Evolutionary conservation across 2,113 vertebrate genomes (phyloP).

Genomic region (Todiramphus chloris): DNA sequence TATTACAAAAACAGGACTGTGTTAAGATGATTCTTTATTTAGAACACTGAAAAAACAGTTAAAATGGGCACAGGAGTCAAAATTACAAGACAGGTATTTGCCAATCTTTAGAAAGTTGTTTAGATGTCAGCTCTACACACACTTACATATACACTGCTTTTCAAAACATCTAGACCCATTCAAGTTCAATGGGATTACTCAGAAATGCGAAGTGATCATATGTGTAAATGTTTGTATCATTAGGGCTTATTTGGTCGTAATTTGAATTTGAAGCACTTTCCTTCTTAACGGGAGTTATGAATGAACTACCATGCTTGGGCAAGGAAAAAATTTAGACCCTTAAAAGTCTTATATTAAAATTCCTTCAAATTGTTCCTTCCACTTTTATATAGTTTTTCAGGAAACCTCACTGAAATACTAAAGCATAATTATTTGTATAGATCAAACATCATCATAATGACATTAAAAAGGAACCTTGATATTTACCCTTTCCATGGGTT

Average conservation of each 20-base stretch:
- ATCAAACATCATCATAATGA: neutral
- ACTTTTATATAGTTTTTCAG: neutral
- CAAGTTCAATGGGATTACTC: neutral
- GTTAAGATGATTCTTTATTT: conserved; percentile 61
- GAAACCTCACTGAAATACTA: neutral
- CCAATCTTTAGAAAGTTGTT: neutral
- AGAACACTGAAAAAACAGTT: conserved; percentile 38
- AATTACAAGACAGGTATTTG: neutral
- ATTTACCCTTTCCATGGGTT: neutral
- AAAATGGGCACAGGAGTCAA: conserved; percentile 20
- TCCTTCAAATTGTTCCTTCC: neutral
- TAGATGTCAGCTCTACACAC: neutral
- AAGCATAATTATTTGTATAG: neutral
- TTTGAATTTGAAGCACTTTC: neutral
- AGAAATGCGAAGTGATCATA: neutral
- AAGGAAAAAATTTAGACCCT: neutral
- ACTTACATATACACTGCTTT: neutral
- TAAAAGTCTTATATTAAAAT: neutral
- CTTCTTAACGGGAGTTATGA: neutral
- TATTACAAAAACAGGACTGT: conserved; percentile 76
- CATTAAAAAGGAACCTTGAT: neutral
- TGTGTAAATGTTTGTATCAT: neutral
- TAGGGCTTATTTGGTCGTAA: neutral
- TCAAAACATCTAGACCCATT: neutral
- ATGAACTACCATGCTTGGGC: neutral